Evolutionary conservation across 2,888 invertebrate species (phyloP), one percentile per base, ranked within the genome.

Genomic region (Globia sparganii): DNA sequence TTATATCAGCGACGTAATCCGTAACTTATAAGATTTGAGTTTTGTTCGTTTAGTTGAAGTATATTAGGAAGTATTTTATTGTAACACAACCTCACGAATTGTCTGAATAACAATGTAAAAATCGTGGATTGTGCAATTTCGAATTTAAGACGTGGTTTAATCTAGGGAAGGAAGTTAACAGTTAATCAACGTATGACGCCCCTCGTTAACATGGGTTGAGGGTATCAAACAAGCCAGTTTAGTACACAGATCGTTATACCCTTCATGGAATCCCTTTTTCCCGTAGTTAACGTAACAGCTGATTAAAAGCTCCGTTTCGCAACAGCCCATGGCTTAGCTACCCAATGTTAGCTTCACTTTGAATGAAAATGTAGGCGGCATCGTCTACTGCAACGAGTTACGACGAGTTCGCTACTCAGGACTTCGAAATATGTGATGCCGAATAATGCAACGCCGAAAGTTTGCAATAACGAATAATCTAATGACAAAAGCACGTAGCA

Each of bases 131-230:
- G 6, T 18, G 9, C 9, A 21, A 34, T 34, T 31, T 31, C 4
- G 25, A 2, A 31, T 28, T 28, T 62, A n/a, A 62, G 3, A 11
- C n/a, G 6, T 6, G 9, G 11, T 31, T 5, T 31, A 31, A 25
- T 21, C 21, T 37, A 21, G 25, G 28, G 2, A 8, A 28, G 61
- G 28, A 15, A 25, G 9, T 43, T 25, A 62, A 70, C n/a, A 18
- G 31, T 25, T 62, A 70, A 70, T 34, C n/a, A 31, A 70, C 34
- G 25, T 43, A 40, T 25, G 69, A 21, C 59, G 15, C 40, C 61
- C 4, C 40, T 40, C 25, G 61, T 61, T 43, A 61, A 70, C 31
- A 25, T 13, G 31, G 40, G 43, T 70, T 9, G 40, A 4, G 15
- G 43, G 15, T 40, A 43, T 58, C 40, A 58, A 58, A 69, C 59